Percentiles rank a stretch among this genome's conserved stretches.
Evolutionary conservation across 2,888 invertebrate species (phyloP).

Genomic region (Sipha maydis): DNA sequence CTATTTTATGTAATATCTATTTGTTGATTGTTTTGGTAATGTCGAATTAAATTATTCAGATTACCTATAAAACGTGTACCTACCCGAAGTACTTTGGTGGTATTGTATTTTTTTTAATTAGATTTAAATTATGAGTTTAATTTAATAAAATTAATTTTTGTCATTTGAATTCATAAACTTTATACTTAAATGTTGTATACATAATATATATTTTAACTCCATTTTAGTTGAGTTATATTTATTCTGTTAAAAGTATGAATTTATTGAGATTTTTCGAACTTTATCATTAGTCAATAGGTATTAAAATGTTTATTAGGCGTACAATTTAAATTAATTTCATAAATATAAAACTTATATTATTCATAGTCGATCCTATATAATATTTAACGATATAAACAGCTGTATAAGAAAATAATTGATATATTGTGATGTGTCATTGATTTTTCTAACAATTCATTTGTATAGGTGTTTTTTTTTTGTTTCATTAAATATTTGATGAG

Average conservation of each 20-base stretch:
- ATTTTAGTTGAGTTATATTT: background rate
- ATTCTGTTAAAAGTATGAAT: background rate
- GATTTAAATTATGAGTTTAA: too few species aligned
- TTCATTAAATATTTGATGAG: constrained; percentile 16
- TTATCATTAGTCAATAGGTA: background rate
- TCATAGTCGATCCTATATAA: background rate
- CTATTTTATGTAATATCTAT: background rate
- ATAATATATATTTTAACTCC: background rate
- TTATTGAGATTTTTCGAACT: too few species aligned
- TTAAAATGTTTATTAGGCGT: too few species aligned
- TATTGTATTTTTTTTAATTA: background rate
- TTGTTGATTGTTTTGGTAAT: constrained; percentile 1
- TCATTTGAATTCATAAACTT: background rate
- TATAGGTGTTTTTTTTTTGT: background rate
- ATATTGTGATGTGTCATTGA: background rate
- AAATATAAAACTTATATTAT: background rate
- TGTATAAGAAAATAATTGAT: background rate
- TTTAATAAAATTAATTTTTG: too few species aligned
- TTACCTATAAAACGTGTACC: background rate
- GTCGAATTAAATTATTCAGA: background rate
- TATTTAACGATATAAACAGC: too few species aligned
- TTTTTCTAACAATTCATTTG: background rate
- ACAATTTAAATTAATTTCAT: too few species aligned
- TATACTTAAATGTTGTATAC: background rate
- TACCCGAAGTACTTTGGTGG: background rate